These are phyloP conservation scores for Drosophila virilis DNA, from an alignment of 1,140 invertebrate genomes.

Conservation along the genomic window DNA sequence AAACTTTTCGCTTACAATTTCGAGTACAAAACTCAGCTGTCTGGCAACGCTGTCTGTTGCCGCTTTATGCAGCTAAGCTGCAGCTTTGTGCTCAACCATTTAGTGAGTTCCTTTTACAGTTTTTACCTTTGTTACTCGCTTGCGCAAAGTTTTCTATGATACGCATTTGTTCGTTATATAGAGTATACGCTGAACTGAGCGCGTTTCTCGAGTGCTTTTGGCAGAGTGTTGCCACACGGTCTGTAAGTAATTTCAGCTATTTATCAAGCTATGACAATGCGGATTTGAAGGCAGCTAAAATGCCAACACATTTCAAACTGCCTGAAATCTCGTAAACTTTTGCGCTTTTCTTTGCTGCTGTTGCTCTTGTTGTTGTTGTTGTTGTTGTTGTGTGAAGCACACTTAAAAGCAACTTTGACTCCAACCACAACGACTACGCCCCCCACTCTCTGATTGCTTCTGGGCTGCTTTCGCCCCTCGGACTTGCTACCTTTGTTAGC, in stretches of 20 bases:
- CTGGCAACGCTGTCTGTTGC: not conserved
- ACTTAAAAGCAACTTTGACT: constrained; percentile 37
- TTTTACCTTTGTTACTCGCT: not conserved
- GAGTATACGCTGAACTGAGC: constrained; percentile 2
- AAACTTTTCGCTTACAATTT: not conserved
- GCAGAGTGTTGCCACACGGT: constrained; percentile 39
- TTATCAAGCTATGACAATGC: constrained; percentile 79
- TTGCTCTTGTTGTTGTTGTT: constrained; percentile 16
- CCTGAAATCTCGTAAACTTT: constrained; percentile 39
- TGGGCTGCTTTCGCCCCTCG: not conserved
- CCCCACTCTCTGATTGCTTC: not conserved
- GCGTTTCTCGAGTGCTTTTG: constrained; percentile 8
- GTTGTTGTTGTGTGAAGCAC: constrained; percentile 30
- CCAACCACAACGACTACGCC: constrained; percentile 15
- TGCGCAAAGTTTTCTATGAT: not conserved
- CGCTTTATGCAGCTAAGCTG: not conserved
- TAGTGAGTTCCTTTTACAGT: not conserved
- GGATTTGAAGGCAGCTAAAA: constrained; percentile 68
- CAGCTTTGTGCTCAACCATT: not conserved
- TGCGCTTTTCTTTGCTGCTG: not conserved
- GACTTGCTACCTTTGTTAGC: constrained; percentile 25
- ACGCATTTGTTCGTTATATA: not conserved
- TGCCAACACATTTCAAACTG: constrained; percentile 41
- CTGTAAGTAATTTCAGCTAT: constrained; percentile 71
- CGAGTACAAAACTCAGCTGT: not conserved